Percentiles rank a stretch among this genome's conserved stretches.
Evolutionary conservation across 2,113 vertebrate genomes (phyloP).

Genomic region (Rhagologus leucostigma): DNA sequence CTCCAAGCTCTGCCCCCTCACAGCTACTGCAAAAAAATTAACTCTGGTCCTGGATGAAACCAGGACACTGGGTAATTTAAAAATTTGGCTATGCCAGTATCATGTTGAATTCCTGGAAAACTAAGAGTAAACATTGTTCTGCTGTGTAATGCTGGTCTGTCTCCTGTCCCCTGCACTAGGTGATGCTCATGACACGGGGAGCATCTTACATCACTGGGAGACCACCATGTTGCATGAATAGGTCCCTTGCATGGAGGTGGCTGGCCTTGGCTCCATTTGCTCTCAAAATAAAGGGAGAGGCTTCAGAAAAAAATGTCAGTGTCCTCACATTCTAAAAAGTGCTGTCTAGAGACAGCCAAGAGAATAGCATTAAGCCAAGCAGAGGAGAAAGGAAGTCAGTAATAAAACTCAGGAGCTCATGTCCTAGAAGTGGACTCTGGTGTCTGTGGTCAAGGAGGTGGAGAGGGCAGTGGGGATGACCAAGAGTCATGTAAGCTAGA

Average conservation of each 20-base stretch:
- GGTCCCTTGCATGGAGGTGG: not conserved
- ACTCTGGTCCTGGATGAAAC: not conserved
- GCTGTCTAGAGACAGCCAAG: not conserved
- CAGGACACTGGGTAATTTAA: not conserved
- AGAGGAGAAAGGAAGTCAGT: not conserved
- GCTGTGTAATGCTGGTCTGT: not conserved
- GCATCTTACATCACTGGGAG: not conserved
- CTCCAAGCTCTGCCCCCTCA: not conserved
- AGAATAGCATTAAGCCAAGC: not conserved
- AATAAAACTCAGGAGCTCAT: not conserved
- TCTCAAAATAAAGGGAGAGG: not conserved
- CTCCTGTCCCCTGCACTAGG: not conserved
- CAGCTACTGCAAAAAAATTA: not conserved
- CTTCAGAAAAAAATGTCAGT: not conserved
- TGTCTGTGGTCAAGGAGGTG: not conserved
- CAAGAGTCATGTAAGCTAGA: not conserved
- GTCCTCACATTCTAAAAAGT: not conserved
- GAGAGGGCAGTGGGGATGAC: not conserved
- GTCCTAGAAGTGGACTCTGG: not conserved
- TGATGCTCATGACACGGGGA: rapidly evolving
- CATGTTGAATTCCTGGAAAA: not conserved
- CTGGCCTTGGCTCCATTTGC: not conserved
- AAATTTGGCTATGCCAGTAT: not conserved
- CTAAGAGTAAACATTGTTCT: not conserved
- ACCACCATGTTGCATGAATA: not conserved